These are phyloP conservation scores for Matsumyia berberina DNA, from an alignment of 2,888 invertebrate species.

Conservation along the genomic window DNA sequence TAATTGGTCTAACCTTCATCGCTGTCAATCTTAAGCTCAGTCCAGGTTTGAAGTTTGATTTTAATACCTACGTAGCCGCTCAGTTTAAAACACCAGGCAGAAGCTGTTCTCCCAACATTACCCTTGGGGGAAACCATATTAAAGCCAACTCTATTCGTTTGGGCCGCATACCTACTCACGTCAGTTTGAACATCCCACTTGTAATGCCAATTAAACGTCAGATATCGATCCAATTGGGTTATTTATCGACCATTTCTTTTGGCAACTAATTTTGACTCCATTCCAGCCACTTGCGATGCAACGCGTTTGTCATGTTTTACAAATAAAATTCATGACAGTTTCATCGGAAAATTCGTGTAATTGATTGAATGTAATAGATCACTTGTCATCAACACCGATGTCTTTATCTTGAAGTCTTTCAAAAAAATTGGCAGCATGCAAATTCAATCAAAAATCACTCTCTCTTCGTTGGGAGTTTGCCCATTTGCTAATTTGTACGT, in stretches of 20 bases:
- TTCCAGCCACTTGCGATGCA: conserved; percentile 19
- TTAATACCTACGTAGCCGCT: no score
- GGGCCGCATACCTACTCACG: no score
- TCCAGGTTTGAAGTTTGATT: no score
- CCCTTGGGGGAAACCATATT: no score
- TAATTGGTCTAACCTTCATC: no score
- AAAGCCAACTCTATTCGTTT: no score
- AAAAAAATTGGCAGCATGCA: conserved; percentile 17
- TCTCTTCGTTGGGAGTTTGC: conserved; percentile 29
- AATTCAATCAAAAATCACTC: conserved; percentile 27
- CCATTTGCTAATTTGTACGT: neutral
- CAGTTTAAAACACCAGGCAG: no score
- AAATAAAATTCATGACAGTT: neutral
- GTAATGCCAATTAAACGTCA: conserved; percentile 35
- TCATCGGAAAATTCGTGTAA: neutral
- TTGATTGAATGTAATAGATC: conserved; percentile 15
- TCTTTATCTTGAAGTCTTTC: neutral
- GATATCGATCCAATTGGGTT: conserved; percentile 66
- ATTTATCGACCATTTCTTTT: conserved; percentile 62
- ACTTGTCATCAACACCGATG: conserved; percentile 12
- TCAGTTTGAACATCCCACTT: conserved; percentile 7
- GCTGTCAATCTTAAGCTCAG: no score
- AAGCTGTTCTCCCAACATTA: no score
- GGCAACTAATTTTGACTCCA: conserved; percentile 15
- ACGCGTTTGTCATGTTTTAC: neutral